Base-by-base conservation (phyloP, 2,113 vertebrate species). In the Fregetta grallaria region DNA sequence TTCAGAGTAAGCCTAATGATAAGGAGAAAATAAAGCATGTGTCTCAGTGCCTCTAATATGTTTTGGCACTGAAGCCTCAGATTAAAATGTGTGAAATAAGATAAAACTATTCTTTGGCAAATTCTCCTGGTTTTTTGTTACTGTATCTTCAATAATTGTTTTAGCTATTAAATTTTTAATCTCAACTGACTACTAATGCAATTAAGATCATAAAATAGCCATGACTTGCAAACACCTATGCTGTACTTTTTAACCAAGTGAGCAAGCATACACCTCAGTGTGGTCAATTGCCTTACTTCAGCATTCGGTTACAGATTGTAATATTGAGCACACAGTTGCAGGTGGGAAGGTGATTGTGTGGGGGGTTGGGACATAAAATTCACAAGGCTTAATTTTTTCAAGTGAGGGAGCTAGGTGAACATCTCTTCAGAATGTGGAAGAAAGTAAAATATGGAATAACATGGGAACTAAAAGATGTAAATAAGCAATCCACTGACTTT, bases 1-100 rank as follows among this genome's bases (percentile, higher is more conserved):
- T 92, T 97, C 86, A 92, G 27, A 50, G 42, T 66, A 80, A 91
- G n/a, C 45, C 30, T 92, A 83, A 91, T 50, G 50, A 85, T 86
- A 92, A 94, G 67, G 44, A 82, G 78, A 94, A 91, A 94, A 89
- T 88, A 86, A 91, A 88, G 72, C 67, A 76, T n/a, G 62, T 88
- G 62, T 23, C 49, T 96, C 79, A 86, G 20, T 13, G 11, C 49
- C 26, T 88, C 44, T 63, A 72, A 79, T 75, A 67, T 83, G 26
- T 70, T 95, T 86, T 91, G 68, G 40, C 93, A 92, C 55, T 77
- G 76, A 89, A 86, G 36, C 38, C 77, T 89, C 45, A 70, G 86
- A 89, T 87, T 92, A 81, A 96, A 94, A 81, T 58, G 36, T 12
- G 2, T 84, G 50, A 92, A 80, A 84, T 70, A 23, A 92, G 40